Conservation (phyloP, 2,113 vertebrate species). For the Lipophrys pholis region DNA sequence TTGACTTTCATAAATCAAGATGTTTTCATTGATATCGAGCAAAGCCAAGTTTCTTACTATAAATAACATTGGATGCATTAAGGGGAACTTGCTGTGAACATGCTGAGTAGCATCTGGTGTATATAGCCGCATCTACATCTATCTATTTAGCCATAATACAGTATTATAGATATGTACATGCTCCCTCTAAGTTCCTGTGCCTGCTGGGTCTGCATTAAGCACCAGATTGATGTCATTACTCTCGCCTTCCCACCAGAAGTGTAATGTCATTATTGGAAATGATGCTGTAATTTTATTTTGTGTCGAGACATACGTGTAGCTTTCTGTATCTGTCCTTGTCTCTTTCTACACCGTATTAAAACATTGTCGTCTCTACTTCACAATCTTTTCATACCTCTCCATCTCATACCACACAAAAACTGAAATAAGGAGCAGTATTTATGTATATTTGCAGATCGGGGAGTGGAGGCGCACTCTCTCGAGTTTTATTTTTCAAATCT, state of each 20-base stretch:
- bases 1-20: conserved; percentile 33
- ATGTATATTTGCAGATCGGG: conserved; percentile 58
- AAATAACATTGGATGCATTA: conserved; percentile 80
- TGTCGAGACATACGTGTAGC: conserved; percentile 74
- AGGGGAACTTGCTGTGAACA: conserved; percentile 78
- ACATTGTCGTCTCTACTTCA: conserved; percentile 73
- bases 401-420: conserved; percentile 71
- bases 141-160: conserved; percentile 85
- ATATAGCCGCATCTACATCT: conserved; percentile 81
- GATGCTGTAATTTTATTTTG: conserved; percentile 72
- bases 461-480: conserved; percentile 44
- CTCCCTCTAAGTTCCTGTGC: conserved; percentile 79
- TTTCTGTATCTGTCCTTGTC: conserved; percentile 80
- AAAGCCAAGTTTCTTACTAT: conserved; percentile 75
- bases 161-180: conserved; percentile 83
- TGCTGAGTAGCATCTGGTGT: conserved; percentile 81
- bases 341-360: conserved; percentile 83
- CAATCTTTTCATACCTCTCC: conserved; percentile 78
- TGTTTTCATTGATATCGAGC: conserved; percentile 67
- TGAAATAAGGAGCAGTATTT: conserved; percentile 72
- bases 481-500: conserved; percentile 57
- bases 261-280: conserved; percentile 74
- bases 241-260: conserved; percentile 78
- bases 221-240: conserved; percentile 78
- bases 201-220: conserved; percentile 80